Conservation (phyloP, 2,113 vertebrate species). For the Emydura subglobosa region DNA sequence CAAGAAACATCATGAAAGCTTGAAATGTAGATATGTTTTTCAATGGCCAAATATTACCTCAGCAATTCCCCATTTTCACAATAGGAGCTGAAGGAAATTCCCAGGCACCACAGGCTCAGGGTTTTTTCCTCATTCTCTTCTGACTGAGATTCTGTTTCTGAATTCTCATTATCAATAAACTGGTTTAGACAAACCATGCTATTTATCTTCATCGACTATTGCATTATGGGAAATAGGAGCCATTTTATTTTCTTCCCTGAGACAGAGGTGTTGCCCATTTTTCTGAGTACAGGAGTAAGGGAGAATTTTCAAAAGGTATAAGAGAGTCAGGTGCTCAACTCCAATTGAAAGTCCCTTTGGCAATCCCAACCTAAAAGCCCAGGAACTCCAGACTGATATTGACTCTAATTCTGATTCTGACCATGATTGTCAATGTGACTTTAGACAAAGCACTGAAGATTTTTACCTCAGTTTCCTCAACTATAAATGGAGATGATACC, state of each 20-base stretch:
- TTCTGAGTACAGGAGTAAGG: too few species aligned
- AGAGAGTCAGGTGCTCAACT: too few species aligned
- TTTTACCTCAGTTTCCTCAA: too few species aligned
- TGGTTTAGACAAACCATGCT: background rate
- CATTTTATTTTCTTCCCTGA: background rate
- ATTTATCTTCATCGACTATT: background rate
- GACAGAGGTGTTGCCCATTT: too few species aligned
- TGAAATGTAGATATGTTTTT: background rate
- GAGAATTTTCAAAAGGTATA: too few species aligned
- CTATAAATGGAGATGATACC: too few species aligned
- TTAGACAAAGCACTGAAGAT: too few species aligned
- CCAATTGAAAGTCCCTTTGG: too few species aligned
- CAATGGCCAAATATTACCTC: background rate
- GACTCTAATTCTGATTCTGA: too few species aligned
- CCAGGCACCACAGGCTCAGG: background rate
- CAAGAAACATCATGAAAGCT: background rate
- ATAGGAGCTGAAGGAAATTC: background rate
- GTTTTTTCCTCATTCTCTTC: background rate
- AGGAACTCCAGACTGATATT: too few species aligned
- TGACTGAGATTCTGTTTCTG: background rate
- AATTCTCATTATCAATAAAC: background rate
- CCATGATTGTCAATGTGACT: too few species aligned
- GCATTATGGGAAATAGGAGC: background rate
- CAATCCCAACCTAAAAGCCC: too few species aligned
- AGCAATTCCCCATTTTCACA: slow-evolving; percentile 1